phyloP scores from a whole-genome alignment of 2,113 vertebrate species.

The Acrocephalus kingi region DNA sequence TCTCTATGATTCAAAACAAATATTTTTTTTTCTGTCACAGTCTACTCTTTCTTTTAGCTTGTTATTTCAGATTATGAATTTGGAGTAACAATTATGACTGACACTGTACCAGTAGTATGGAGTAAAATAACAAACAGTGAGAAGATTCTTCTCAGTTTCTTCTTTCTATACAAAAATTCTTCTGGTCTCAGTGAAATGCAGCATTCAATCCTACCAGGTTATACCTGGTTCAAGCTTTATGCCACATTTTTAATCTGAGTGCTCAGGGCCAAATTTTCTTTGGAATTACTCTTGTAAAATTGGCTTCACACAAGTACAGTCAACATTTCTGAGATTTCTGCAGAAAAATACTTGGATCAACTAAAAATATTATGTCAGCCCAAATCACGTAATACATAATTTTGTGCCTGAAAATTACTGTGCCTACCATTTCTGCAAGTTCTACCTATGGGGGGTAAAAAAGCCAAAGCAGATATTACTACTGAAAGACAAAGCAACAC shows the following conservation, averaged over 20 bases:
- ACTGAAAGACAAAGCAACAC: neutral
- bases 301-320: neutral
- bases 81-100: neutral
- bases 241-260: neutral
- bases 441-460: neutral
- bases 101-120: neutral
- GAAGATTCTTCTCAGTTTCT: neutral
- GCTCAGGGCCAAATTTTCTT: neutral
- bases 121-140: neutral
- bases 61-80: neutral
- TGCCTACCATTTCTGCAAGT: neutral
- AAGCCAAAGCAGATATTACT: neutral
- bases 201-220: neutral
- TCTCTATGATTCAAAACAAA: neutral
- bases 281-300: neutral
- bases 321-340: neutral
- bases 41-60: neutral
- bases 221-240: neutral
- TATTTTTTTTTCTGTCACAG: neutral
- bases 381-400: neutral
- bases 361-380: neutral
- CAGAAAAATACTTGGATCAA: neutral
- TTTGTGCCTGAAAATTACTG: neutral
- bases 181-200: neutral
- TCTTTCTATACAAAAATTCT: neutral